These are phyloP conservation scores for Pseudomyrmex gracilis DNA, from an alignment of 1,140 invertebrate species.

Conservation along the genomic window DNA sequence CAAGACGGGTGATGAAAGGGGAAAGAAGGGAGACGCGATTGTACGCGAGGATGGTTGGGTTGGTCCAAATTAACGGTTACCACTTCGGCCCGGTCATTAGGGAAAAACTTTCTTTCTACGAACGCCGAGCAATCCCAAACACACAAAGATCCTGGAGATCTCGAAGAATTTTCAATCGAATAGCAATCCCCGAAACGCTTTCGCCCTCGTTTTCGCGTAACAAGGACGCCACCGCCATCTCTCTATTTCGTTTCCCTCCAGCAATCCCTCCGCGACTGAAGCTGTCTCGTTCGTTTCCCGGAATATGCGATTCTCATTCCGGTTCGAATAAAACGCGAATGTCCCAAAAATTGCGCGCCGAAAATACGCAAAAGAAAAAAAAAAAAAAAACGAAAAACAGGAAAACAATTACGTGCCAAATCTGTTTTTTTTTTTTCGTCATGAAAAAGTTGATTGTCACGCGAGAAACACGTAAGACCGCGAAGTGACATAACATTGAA, in stretches of 20 bases:
- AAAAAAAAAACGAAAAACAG: too few species aligned
- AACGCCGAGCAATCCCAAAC: conserved; percentile 76
- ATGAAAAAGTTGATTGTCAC: too few species aligned
- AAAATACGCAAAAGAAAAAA: background rate
- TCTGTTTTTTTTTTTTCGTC: background rate
- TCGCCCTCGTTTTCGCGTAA: conserved; percentile 76
- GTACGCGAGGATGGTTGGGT: conserved; percentile 17
- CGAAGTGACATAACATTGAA: background rate
- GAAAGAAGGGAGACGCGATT: conserved; percentile 45
- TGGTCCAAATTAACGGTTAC: conserved; percentile 82
- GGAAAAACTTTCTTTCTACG: conserved; percentile 80
- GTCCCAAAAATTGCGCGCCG: background rate
- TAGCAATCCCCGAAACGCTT: conserved; percentile 73
- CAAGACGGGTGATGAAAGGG: conserved; percentile 52
- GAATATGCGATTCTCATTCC: conserved; percentile 66
- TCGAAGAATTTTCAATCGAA: conserved; percentile 80
- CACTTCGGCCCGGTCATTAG: conserved; percentile 80
- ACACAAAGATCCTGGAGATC: conserved; percentile 64
- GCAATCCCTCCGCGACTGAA: background rate
- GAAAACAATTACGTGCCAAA: too few species aligned
- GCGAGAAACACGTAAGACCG: background rate
- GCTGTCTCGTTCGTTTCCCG: conserved; percentile 30
- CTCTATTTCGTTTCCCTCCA: conserved; percentile 21
- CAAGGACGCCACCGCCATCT: conserved; percentile 63
- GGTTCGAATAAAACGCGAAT: conserved; percentile 26